These are phyloP conservation scores for Bombylius discolor DNA, from an alignment of 2,888 invertebrate genomes.

Conservation along the genomic window DNA sequence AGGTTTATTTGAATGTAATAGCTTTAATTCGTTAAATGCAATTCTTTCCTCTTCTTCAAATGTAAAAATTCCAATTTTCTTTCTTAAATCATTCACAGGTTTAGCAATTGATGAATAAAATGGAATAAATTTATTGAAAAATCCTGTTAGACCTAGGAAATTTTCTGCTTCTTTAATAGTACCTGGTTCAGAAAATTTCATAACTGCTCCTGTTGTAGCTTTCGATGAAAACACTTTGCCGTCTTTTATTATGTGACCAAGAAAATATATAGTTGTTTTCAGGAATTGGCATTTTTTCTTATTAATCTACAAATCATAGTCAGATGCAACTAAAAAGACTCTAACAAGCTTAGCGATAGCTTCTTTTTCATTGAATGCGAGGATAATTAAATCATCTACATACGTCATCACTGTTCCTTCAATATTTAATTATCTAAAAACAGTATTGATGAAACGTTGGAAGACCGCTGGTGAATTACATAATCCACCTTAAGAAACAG, in stretches of 20 bases:
- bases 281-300: slow-evolving; percentile 17
- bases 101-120: slow-evolving; percentile 17
- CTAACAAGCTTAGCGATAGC: slow-evolving; percentile 5
- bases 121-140: background rate
- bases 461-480: slow-evolving; percentile 18
- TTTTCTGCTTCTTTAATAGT: slow-evolving; percentile 18
- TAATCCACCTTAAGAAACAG: slow-evolving; percentile 21
- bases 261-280: slow-evolving; percentile 13
- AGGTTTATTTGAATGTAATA: too few species aligned
- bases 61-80: background rate
- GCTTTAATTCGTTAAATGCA: too few species aligned
- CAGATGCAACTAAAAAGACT: slow-evolving; percentile 1
- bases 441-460: slow-evolving; percentile 13
- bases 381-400: slow-evolving; percentile 18
- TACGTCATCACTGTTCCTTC: slow-evolving; percentile 9
- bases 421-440: too few species aligned
- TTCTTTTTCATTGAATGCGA: slow-evolving; percentile 5
- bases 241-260: slow-evolving; percentile 17
- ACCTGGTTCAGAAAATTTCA: slow-evolving; percentile 17
- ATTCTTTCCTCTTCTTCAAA: too few species aligned
- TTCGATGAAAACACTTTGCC: slow-evolving; percentile 15
- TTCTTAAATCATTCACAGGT: background rate
- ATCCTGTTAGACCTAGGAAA: slow-evolving; percentile 15
- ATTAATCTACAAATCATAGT: slow-evolving; percentile 10
- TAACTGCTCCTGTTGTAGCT: slow-evolving; percentile 18